A percentile compares a stretch with the other conserved stretches of the same genome.
Conservation (phyloP, 2,797 vertebrate species). For the Thripadectes ignobilis region DNA sequence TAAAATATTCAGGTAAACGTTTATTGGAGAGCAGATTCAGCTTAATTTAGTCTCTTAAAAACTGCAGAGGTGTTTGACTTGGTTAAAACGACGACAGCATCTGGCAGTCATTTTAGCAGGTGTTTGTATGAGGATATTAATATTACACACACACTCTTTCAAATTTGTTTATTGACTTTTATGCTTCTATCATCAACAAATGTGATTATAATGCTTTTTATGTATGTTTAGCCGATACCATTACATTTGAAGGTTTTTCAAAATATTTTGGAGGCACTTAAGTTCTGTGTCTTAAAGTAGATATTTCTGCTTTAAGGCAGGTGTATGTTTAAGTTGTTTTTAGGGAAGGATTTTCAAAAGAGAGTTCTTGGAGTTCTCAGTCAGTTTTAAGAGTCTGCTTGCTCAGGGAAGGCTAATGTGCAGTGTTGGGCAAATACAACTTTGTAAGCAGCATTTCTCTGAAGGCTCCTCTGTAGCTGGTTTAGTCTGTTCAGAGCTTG, state of each 20-base stretch:
- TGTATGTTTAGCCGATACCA: not conserved
- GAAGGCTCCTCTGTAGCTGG: not conserved
- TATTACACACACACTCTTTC: not conserved
- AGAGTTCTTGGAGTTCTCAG: not conserved
- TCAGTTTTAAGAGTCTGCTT: not conserved
- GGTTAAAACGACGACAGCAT: not conserved
- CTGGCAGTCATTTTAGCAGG: slow-evolving; percentile 27
- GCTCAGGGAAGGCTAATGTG: not conserved
- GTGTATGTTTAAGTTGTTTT: not conserved
- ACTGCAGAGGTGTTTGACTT: not conserved
- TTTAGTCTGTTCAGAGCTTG: not conserved
- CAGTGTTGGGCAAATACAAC: not conserved
- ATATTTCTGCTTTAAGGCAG: not conserved
- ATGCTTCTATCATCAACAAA: not conserved
- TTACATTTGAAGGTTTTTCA: not conserved
- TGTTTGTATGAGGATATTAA: not conserved
- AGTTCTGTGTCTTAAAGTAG: not conserved
- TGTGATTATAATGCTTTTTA: not conserved
- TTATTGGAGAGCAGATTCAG: not conserved
- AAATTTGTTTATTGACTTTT: not conserved
- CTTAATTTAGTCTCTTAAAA: slow-evolving; percentile 6
- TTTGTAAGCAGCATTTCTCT: not conserved
- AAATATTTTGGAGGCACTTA: not conserved
- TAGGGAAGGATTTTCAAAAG: not conserved
- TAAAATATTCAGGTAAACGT: not conserved